Percentiles rank a stretch among this genome's conserved stretches.
These are phyloP conservation scores for Chloroceryle aenea DNA, from an alignment of 2,113 vertebrate genomes.

Conservation along the genomic window DNA sequence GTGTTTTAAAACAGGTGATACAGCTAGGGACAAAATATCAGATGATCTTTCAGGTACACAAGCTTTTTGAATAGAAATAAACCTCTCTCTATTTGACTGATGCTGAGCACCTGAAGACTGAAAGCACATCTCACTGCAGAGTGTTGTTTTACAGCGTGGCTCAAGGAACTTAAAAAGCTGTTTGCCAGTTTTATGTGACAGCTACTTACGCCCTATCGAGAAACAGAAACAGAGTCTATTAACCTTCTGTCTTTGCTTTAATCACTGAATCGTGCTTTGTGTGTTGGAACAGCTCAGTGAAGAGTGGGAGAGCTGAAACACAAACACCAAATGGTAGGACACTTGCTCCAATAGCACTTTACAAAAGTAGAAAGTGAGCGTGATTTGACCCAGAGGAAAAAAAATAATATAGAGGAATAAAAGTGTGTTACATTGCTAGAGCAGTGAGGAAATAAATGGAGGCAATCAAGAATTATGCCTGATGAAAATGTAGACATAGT, in stretches of 20 bases:
- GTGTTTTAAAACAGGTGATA: neutral
- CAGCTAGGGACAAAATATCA: neutral
- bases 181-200: neutral
- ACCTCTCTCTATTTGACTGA: neutral
- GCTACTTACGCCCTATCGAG: neutral
- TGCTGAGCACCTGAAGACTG: neutral
- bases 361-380: neutral
- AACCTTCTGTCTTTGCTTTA: neutral
- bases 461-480: neutral
- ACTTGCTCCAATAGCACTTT: neutral
- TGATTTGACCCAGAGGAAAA: neutral
- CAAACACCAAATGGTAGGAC: neutral
- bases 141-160: neutral
- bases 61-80: neutral
- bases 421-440: neutral
- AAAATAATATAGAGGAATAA: neutral
- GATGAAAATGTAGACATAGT: neutral
- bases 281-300: neutral
- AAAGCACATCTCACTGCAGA: neutral
- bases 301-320: neutral
- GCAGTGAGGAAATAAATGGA: neutral
- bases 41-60: neutral
- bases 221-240: neutral
- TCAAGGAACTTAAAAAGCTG: neutral
- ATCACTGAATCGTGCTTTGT: neutral